Conservation (phyloP, 2,888 invertebrate genomes). For the Aphodius sticticus region DNA sequence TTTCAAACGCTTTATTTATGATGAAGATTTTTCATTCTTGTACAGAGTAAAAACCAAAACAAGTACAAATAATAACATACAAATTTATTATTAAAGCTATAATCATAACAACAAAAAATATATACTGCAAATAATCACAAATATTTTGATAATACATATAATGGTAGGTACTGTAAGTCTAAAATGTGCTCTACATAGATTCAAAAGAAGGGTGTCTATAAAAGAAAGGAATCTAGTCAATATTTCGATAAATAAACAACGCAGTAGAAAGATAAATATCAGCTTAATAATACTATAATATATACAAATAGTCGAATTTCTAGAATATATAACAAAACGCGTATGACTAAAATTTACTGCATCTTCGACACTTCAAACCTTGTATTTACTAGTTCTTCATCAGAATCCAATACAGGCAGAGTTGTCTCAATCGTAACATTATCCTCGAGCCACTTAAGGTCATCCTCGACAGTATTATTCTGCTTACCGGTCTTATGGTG, state of each 20-base stretch:
- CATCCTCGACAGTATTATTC: constrained; percentile 69
- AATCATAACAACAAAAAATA: constrained; percentile 8
- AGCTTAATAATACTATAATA: not conserved
- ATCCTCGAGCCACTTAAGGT: constrained; percentile 92
- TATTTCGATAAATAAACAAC: not conserved
- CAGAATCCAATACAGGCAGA: constrained; percentile 75
- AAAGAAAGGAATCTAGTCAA: not conserved
- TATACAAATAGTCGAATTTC: not conserved
- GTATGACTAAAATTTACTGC: constrained; percentile 65
- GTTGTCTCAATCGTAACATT: constrained; percentile 83
- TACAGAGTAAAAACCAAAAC: constrained; percentile 14
- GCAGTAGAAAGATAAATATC: not conserved
- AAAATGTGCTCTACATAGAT: not conserved
- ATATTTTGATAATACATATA: not conserved
- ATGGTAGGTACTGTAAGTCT: not conserved
- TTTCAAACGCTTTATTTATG: not conserved
- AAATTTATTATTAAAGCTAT: constrained; percentile 25
- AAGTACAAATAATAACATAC: constrained; percentile 20
- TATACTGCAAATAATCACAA: constrained; percentile 7
- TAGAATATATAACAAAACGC: constrained; percentile 5
- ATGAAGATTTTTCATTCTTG: not conserved
- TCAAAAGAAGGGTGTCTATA: not conserved
- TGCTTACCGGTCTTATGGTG: constrained; percentile 47
- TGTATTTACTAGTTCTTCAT: constrained; percentile 85
- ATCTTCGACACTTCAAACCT: constrained; percentile 90